Evolutionary conservation across 1,140 invertebrate species (phyloP).

Genomic region (Philotrypesis tridentata): DNA sequence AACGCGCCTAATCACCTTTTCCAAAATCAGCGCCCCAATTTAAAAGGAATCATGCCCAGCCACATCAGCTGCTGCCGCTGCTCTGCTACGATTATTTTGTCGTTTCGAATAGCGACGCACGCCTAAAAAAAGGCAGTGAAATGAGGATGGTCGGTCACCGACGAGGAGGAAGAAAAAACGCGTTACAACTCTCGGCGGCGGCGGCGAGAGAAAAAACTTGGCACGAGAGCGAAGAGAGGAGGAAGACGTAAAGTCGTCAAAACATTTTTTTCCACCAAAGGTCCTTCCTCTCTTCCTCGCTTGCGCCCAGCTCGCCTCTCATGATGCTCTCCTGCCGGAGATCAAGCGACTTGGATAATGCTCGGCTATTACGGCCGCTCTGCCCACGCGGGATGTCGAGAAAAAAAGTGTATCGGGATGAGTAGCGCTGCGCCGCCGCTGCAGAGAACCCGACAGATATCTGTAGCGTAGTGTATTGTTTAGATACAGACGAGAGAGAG

Average conservation of each 20-base stretch:
- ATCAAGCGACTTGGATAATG: neutral
- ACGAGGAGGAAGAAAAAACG: neutral
- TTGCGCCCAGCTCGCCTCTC: neutral
- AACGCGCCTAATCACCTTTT: too few relatives aligned
- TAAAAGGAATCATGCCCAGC: neutral
- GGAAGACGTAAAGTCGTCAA: slow-evolving; percentile 29
- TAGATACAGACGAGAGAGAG: too few relatives aligned
- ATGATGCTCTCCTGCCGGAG: neutral
- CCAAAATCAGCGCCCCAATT: neutral
- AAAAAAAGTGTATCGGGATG: neutral
- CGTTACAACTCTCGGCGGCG: neutral
- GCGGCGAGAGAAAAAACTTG: slow-evolving; percentile 37
- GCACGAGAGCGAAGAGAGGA: too few relatives aligned
- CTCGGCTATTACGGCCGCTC: neutral
- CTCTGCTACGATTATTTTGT: slow-evolving; percentile 58
- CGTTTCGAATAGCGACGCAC: too few relatives aligned
- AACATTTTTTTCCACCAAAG: slow-evolving; percentile 48
- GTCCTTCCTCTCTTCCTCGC: too few relatives aligned
- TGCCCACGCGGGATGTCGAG: neutral
- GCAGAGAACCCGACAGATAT: too few relatives aligned
- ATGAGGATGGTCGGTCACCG: neutral
- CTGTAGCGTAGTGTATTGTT: too few relatives aligned
- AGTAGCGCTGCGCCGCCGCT: neutral
- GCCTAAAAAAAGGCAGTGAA: slow-evolving; percentile 53
- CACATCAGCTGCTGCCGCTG: slow-evolving; percentile 35